phyloP scores from a whole-genome alignment of 2,113 vertebrate species.

The Euleptes europaea region DNA sequence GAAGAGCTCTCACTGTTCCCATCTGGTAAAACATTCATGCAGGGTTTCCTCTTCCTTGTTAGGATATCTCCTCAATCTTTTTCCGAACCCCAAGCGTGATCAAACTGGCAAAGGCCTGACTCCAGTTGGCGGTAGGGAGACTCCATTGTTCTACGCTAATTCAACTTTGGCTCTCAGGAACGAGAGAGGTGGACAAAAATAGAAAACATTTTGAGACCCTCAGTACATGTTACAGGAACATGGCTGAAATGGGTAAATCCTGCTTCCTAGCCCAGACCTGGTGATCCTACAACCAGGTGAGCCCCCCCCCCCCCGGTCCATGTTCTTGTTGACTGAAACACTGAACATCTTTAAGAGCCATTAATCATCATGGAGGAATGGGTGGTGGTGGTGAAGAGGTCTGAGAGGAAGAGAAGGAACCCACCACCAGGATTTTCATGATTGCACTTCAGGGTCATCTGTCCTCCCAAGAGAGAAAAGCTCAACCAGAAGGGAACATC shows the following conservation, averaged over 20 bases:
- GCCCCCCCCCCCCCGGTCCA: too few species aligned
- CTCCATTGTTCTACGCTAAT: too few species aligned
- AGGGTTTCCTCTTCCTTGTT: too few species aligned
- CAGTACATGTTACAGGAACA: not conserved
- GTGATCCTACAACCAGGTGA: not conserved
- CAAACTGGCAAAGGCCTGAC: not conserved
- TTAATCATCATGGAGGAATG: too few species aligned
- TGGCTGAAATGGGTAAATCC: not conserved
- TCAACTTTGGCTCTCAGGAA: not conserved
- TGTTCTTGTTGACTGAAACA: too few species aligned
- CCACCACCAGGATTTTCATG: not conserved
- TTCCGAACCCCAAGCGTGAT: too few species aligned
- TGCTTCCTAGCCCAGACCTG: not conserved
- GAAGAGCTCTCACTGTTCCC: not conserved
- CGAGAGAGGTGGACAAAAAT: not conserved
- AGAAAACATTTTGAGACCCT: not conserved
- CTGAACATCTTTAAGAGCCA: too few species aligned
- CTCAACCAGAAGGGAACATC: slow-evolving; percentile 29
- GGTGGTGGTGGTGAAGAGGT: too few species aligned
- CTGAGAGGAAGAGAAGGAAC: too few species aligned
- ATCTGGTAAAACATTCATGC: not conserved
- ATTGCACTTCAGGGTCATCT: not conserved
- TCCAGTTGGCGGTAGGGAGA: not conserved
- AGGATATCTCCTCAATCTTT: not conserved
- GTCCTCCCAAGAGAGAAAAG: too few species aligned